phyloP scores from a whole-genome alignment of 1,140 invertebrate species.

The Uloborus diversus region DNA sequence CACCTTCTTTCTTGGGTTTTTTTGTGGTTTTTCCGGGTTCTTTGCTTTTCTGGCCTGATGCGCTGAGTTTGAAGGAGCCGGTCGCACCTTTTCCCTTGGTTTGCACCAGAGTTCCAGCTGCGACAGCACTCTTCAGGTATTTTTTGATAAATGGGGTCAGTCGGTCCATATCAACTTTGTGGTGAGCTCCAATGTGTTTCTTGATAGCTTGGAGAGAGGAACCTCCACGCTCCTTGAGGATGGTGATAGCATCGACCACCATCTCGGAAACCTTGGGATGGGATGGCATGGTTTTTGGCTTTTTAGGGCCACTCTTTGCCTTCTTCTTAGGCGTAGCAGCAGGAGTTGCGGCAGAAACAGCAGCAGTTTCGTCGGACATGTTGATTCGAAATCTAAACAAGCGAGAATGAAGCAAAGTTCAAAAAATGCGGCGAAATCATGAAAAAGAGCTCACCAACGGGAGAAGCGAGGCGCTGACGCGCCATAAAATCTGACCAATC shows the following conservation, averaged over 20 bases:
- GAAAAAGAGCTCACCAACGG: no score
- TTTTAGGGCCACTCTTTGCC: slow-evolving; percentile 52
- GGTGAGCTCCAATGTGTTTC: slow-evolving; percentile 61
- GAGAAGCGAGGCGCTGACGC: no score
- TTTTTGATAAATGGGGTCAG: slow-evolving; percentile 61
- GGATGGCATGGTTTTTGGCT: slow-evolving; percentile 54
- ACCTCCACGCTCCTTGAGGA: slow-evolving; percentile 66
- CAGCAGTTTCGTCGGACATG: no score
- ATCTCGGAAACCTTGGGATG: slow-evolving; percentile 64
- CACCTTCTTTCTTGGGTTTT: slow-evolving; percentile 48
- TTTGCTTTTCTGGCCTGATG: not conserved
- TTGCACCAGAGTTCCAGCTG: slow-evolving; percentile 57
- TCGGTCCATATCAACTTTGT: slow-evolving; percentile 61
- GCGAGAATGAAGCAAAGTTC: no score
- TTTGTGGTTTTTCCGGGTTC: slow-evolving; percentile 35
- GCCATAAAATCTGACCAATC: no score
- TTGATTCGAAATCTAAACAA: no score
- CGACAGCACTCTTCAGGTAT: slow-evolving; percentile 59
- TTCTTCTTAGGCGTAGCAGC: slow-evolving; percentile 44
- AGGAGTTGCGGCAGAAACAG: slow-evolving; percentile 25
- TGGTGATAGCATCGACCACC: slow-evolving; percentile 71
- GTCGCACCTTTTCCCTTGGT: slow-evolving; percentile 60
- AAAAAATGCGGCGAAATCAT: no score
- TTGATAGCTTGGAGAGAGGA: slow-evolving; percentile 62
- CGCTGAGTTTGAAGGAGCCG: slow-evolving; percentile 59